Conservation (phyloP, 2,797 vertebrate species). For the Crocodylus rhombifer region DNA sequence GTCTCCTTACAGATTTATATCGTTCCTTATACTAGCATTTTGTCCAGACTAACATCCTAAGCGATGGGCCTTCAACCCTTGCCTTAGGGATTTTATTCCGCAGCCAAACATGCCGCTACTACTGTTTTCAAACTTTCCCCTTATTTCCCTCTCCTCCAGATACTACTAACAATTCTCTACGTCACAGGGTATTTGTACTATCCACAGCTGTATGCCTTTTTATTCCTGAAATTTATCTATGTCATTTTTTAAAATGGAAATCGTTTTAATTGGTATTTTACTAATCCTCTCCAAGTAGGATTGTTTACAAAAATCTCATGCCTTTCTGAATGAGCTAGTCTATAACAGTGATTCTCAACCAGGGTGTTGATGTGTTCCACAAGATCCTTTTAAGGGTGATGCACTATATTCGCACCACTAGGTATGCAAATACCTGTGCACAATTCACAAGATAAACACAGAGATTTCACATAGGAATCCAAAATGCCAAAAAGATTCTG, state of each 20-base stretch:
- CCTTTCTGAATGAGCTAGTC: no score
- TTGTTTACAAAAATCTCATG: no score
- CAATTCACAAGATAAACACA: no score
- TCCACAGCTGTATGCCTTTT: rapidly evolving
- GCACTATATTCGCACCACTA: no score
- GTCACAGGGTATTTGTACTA: rapidly evolving
- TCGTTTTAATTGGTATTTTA: not conserved
- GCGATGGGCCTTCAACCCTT: not conserved
- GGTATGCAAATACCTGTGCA: no score
- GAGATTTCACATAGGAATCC: no score
- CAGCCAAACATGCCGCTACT: not conserved
- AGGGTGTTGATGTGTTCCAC: no score
- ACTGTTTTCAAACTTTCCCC: no score
- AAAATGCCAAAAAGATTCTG: no score
- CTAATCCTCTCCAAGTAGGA: not conserved
- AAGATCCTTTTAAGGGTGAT: no score
- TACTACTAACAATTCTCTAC: not conserved
- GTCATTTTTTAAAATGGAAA: not conserved
- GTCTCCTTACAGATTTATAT: not conserved
- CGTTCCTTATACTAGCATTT: not conserved
- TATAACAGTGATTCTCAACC: no score
- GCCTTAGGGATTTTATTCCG: not conserved
- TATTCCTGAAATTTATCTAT: not conserved
- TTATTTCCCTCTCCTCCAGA: not conserved
- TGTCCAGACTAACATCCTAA: not conserved